Percentiles rank a stretch among this genome's conserved stretches.
These are phyloP conservation scores for Thumatha senex DNA, from an alignment of 2,888 invertebrate species.

Conservation along the genomic window DNA sequence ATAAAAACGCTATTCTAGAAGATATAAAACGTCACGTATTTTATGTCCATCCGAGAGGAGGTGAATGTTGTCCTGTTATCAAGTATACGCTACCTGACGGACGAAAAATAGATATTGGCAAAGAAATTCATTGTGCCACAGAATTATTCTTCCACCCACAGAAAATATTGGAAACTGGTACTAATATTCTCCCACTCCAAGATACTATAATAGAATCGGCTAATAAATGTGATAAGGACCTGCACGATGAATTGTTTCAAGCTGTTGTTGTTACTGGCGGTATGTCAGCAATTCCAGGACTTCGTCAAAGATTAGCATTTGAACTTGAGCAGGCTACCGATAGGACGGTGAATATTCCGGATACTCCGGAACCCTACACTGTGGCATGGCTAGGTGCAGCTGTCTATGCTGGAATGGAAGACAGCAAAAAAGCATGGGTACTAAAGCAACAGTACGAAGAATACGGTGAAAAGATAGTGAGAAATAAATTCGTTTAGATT, in stretches of 20 bases:
- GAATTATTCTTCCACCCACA: slow-evolving; percentile 64
- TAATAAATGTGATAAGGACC: slow-evolving; percentile 57
- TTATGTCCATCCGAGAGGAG: not conserved
- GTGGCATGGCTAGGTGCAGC: slow-evolving; percentile 69
- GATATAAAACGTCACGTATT: not conserved
- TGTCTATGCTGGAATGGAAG: slow-evolving; percentile 59
- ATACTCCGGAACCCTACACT: slow-evolving; percentile 53
- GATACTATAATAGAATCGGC: slow-evolving; percentile 45
- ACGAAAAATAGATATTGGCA: slow-evolving; percentile 48
- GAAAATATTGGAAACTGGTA: slow-evolving; percentile 32
- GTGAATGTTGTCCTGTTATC: not conserved
- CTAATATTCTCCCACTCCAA: slow-evolving; percentile 45
- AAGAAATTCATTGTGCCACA: slow-evolving; percentile 54
- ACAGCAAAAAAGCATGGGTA: slow-evolving; percentile 54
- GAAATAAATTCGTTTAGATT: slow-evolving; percentile 52
- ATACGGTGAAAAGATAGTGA: slow-evolving; percentile 58
- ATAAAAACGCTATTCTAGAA: not conserved
- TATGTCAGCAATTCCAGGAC: slow-evolving; percentile 51
- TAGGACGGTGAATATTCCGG: slow-evolving; percentile 43
- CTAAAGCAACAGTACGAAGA: slow-evolving; percentile 64
- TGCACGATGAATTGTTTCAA: slow-evolving; percentile 47
- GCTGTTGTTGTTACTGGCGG: slow-evolving; percentile 62
- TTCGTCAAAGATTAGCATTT: slow-evolving; percentile 46
- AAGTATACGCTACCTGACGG: slow-evolving; percentile 50
- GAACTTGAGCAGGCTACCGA: slow-evolving; percentile 46